Evolutionary conservation across 2,113 vertebrate genomes (phyloP).

Genomic region (Salvator merianae): DNA sequence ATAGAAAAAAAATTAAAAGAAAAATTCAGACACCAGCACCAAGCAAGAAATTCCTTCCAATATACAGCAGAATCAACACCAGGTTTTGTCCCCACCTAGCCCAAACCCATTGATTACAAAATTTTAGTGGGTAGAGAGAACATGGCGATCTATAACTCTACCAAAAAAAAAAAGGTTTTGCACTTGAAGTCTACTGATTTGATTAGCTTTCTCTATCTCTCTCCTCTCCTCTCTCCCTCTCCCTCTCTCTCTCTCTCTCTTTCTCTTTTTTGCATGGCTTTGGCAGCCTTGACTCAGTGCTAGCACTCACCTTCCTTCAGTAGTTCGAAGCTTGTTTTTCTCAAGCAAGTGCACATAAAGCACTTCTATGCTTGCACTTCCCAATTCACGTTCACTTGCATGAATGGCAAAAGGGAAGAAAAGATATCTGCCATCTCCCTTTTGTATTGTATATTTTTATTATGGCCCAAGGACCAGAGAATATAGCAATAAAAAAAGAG

Average conservation of each 20-base stretch:
- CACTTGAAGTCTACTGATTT: conserved; percentile 43
- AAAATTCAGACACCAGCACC: conserved; percentile 78
- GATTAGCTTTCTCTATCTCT: conserved; percentile 21
- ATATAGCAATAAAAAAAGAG: too few relatives aligned
- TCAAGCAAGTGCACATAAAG: neutral
- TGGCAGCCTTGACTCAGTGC: neutral
- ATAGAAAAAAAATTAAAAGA: conserved; percentile 75
- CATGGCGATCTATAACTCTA: conserved; percentile 53
- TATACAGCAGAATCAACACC: conserved; percentile 66
- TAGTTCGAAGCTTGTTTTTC: neutral
- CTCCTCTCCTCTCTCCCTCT: too few relatives aligned
- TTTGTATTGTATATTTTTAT: too few relatives aligned
- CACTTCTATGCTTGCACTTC: neutral
- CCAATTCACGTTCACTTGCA: neutral
- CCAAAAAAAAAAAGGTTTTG: conserved; percentile 51
- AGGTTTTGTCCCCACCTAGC: conserved; percentile 53
- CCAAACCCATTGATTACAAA: conserved; percentile 58
- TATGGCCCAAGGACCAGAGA: too few relatives aligned
- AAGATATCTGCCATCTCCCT: neutral
- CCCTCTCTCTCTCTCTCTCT: neutral
- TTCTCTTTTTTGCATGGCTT: neutral
- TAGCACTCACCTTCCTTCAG: neutral
- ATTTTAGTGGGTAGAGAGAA: conserved; percentile 53
- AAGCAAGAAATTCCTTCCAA: conserved; percentile 72
- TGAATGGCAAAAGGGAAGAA: neutral